Evolutionary conservation across 1,140 invertebrate species (phyloP).

Genomic region (Schlechtendalia chinensis): DNA sequence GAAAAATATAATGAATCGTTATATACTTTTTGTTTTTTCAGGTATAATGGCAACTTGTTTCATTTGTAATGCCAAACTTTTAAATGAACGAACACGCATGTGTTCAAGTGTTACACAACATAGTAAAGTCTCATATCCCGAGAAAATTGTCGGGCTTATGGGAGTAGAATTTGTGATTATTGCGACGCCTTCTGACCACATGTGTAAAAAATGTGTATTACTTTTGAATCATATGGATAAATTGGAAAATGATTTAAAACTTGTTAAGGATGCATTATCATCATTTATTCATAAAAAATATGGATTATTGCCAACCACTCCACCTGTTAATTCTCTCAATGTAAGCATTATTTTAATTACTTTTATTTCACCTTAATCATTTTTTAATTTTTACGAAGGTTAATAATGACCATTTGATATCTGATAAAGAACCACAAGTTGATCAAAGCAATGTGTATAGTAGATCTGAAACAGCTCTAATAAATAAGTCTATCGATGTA

Average conservation of each 20-base stretch:
- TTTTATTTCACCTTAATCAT: too few species aligned
- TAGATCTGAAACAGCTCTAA: too few species aligned
- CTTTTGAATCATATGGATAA: constrained; percentile 53
- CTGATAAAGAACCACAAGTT: too few species aligned
- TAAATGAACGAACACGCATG: constrained; percentile 47
- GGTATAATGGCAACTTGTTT: constrained; percentile 51
- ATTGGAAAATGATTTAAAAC: constrained; percentile 52
- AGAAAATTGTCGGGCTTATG: constrained; percentile 53
- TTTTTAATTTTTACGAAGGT: too few species aligned
- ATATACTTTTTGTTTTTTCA: constrained; percentile 7
- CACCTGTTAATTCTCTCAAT: background rate
- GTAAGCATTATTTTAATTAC: too few species aligned
- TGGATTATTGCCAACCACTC: constrained; percentile 1
- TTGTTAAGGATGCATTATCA: constrained; percentile 52
- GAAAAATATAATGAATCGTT: too few species aligned
- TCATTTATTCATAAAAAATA: constrained; percentile 52
- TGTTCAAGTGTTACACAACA: constrained; percentile 49
- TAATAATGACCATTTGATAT: too few species aligned
- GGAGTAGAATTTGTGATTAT: constrained; percentile 53
- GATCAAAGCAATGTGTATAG: too few species aligned
- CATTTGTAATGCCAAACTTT: constrained; percentile 51
- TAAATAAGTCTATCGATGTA: too few species aligned
- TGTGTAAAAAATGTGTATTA: constrained; percentile 52
- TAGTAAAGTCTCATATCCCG: constrained; percentile 51
- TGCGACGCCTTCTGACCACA: constrained; percentile 51